Evolutionary conservation across 2,113 vertebrate genomes (phyloP).

Genomic region (Copsychus sechellarum): DNA sequence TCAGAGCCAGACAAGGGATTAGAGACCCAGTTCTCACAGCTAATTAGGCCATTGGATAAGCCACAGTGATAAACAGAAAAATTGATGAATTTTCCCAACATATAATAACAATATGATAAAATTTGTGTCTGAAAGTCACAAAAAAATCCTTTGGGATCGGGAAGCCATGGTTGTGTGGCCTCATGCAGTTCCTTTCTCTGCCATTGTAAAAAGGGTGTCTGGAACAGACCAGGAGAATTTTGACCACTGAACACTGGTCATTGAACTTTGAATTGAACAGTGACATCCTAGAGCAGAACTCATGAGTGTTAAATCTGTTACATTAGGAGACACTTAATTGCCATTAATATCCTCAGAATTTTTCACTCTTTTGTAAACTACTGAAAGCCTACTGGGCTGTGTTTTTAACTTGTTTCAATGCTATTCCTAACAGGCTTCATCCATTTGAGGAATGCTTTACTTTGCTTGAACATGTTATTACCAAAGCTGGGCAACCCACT

Average conservation of each 20-base stretch:
- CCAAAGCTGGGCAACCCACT: background rate
- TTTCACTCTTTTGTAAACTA: background rate
- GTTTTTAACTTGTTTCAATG: background rate
- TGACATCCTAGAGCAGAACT: background rate
- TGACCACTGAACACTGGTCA: background rate
- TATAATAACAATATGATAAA: background rate
- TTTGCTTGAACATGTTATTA: background rate
- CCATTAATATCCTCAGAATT: background rate
- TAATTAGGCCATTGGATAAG: constrained; percentile 25
- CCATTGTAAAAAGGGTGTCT: background rate
- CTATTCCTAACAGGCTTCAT: background rate
- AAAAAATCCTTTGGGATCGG: background rate
- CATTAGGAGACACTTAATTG: background rate
- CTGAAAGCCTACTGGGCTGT: background rate
- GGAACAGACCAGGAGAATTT: background rate
- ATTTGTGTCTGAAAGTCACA: background rate
- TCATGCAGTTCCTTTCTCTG: background rate
- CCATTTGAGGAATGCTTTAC: background rate
- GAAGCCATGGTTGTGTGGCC: background rate
- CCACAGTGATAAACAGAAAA: background rate
- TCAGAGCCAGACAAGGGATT: background rate
- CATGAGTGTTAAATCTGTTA: background rate
- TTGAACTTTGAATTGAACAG: background rate
- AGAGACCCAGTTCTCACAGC: background rate
- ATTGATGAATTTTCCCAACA: background rate